Percentiles rank a stretch among this genome's conserved stretches.
phyloP scores from a whole-genome alignment of 2,888 invertebrate species.

The Parelbella ahira region DNA sequence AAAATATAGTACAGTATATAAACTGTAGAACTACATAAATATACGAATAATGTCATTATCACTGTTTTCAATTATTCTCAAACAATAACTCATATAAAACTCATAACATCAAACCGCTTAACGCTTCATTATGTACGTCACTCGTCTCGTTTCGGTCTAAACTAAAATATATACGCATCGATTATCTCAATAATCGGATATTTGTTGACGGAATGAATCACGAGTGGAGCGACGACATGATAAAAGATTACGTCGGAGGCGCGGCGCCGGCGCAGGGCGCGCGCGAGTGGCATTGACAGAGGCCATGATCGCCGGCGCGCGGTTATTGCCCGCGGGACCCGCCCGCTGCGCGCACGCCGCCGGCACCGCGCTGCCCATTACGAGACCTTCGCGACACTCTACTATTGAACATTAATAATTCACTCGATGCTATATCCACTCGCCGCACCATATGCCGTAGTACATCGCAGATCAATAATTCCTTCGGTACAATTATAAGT shows the following conservation, averaged over 20 bases:
- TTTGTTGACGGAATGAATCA: conserved; percentile 44
- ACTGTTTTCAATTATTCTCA: no score
- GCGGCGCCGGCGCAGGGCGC: conserved; percentile 29
- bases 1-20: no score
- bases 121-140: no score
- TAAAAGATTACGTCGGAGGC: conserved; percentile 45
- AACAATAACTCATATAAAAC: no score
- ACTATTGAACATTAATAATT: conserved; percentile 25
- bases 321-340: conserved; percentile 67
- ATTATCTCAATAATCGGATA: no score
- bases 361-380: conserved; percentile 24
- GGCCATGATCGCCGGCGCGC: conserved; percentile 66
- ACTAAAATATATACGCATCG: no score
- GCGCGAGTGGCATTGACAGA: conserved; percentile 67
- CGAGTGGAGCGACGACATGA: conserved; percentile 34
- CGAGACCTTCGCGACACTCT: conserved; percentile 45
- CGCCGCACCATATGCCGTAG: no score
- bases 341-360: conserved; percentile 32
- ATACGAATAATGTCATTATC: no score
- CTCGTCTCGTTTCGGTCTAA: neutral
- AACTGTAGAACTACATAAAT: no score
- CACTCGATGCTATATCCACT: neutral
- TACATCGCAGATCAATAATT: no score
- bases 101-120: no score
- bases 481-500: no score